Evolutionary conservation across 2,888 invertebrate species (phyloP).

Genomic region (Cyaniris semiargus): DNA sequence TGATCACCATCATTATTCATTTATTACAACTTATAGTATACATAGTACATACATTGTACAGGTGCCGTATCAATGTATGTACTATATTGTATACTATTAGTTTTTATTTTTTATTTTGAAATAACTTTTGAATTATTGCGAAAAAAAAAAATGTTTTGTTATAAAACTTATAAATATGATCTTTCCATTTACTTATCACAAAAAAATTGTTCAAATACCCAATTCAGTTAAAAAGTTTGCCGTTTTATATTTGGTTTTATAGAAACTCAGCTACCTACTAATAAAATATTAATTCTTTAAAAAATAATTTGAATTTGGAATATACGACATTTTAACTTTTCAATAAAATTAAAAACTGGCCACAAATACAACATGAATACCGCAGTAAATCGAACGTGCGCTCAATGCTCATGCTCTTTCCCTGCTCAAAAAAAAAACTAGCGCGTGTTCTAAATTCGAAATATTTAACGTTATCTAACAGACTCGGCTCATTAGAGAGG

Average conservation of each 20-base stretch:
- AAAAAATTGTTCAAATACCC: too few species aligned
- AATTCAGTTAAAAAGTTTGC: not conserved
- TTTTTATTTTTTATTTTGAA: too few species aligned
- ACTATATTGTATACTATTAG: too few species aligned
- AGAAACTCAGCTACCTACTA: too few species aligned
- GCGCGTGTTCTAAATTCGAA: not conserved
- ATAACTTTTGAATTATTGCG: too few species aligned
- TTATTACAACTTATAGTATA: not conserved
- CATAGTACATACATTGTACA: too few species aligned
- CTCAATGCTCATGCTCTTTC: not conserved
- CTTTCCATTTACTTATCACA: too few species aligned
- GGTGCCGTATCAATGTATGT: too few species aligned
- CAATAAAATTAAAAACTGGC: not conserved
- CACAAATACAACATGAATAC: not conserved
- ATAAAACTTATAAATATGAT: too few species aligned
- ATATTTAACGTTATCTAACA: not conserved
- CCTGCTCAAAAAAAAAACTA: not conserved
- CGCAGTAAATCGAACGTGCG: not conserved
- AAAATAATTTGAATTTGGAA: not conserved
- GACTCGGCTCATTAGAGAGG: conserved; percentile 18
- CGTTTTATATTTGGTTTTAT: not conserved
- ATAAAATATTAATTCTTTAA: too few species aligned
- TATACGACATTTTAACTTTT: not conserved
- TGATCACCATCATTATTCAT: not conserved
- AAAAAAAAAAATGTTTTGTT: too few species aligned